Evolutionary conservation across 2,113 vertebrate species (phyloP).

Genomic region (Mormyrus iriodes): DNA sequence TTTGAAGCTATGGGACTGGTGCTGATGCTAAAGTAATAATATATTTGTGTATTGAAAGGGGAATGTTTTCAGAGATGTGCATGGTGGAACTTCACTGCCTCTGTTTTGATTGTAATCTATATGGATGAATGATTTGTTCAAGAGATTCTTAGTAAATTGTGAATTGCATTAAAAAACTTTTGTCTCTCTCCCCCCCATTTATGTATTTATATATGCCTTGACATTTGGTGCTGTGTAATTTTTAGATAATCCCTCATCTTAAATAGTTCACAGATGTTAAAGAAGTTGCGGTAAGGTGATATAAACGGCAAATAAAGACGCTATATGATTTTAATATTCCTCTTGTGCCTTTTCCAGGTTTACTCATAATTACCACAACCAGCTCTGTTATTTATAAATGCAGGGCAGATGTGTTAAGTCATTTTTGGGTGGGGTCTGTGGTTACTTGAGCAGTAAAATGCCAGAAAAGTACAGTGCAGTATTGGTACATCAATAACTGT

Average conservation of each 20-base stretch:
- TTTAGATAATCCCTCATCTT: conserved; percentile 1
- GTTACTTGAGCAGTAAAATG: neutral
- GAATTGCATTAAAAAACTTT: conserved; percentile 53
- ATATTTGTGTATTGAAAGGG: conserved; percentile 16
- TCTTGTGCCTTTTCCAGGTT: neutral
- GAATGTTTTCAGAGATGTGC: conserved; percentile 57
- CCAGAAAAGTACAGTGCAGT: neutral
- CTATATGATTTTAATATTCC: neutral
- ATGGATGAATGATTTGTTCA: conserved; percentile 81
- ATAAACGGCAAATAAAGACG: neutral
- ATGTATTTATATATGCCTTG: conserved; percentile 4
- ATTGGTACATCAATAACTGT: neutral
- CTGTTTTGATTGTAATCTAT: conserved; percentile 69
- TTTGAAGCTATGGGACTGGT: conserved; percentile 58
- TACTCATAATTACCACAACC: neutral
- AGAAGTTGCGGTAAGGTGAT: neutral
- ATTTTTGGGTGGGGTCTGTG: neutral
- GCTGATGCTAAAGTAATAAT: conserved; percentile 63
- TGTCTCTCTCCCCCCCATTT: neutral
- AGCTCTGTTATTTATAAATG: neutral
- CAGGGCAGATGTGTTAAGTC: neutral
- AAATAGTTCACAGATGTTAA: conserved; percentile 4
- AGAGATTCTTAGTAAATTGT: conserved; percentile 73
- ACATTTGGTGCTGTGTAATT: conserved; percentile 7
- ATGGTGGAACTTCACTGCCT: conserved; percentile 74